Percentiles rank a stretch among this genome's conserved stretches.
Evolutionary conservation across 1,140 invertebrate genomes (phyloP).

Genomic region (Cataglyphis hispanica): DNA sequence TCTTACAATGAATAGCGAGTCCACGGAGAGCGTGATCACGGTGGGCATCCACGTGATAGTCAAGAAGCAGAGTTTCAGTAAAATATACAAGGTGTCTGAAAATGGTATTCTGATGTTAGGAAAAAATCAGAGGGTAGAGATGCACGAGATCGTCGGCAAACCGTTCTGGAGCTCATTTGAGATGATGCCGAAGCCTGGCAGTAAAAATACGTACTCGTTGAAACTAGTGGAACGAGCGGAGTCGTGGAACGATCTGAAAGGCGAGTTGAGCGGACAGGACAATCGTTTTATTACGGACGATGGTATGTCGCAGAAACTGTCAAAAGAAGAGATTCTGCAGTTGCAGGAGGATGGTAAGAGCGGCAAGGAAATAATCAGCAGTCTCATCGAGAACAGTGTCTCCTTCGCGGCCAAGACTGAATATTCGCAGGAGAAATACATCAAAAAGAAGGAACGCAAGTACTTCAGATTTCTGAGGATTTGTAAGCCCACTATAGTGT

Average conservation of each 20-base stretch:
- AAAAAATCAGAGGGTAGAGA: conserved; percentile 89
- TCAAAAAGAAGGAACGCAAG: conserved; percentile 97
- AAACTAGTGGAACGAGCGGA: conserved; percentile 85
- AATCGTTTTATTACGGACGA: conserved; percentile 95
- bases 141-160: conserved; percentile 90
- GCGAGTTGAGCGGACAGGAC: conserved; percentile 89
- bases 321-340: conserved; percentile 93
- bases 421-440: conserved; percentile 97
- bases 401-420: conserved; percentile 95
- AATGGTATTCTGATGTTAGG: conserved; percentile 89
- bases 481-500: conserved; percentile 91
- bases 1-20: conserved; percentile 6
- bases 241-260: conserved; percentile 81
- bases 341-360: conserved; percentile 91
- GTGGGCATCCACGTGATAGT: conserved; percentile 91
- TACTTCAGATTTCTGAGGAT: conserved; percentile 94
- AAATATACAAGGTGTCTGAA: conserved; percentile 90
- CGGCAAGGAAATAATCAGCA: conserved; percentile 94
- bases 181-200: conserved; percentile 89
- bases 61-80: conserved; percentile 91
- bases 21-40: conserved; percentile 83
- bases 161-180: conserved; percentile 93
- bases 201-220: conserved; percentile 88
- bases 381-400: conserved; percentile 95
- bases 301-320: conserved; percentile 94